Conservation (phyloP, 2,113 vertebrate species). For the Bathybates hornii region DNA sequence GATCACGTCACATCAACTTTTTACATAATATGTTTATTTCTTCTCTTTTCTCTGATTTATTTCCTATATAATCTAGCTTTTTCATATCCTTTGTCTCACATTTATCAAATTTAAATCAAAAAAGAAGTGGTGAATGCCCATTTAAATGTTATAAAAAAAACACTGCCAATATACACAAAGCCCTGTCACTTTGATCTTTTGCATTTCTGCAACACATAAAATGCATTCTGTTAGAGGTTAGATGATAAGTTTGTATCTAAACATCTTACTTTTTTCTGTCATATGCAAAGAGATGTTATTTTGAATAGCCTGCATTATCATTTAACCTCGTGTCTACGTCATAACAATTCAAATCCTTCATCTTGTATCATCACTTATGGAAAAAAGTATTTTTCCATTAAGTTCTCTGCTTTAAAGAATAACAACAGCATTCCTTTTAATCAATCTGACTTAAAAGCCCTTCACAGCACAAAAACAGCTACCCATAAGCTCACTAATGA, state of each 20-base stretch:
- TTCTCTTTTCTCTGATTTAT: background rate
- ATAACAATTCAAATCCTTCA: background rate
- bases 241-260: background rate
- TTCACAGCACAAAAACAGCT: conserved; percentile 3
- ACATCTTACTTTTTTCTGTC: background rate
- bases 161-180: background rate
- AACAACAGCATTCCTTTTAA: background rate
- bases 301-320: background rate
- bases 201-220: background rate
- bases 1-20: background rate
- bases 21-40: background rate
- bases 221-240: background rate
- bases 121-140: background rate
- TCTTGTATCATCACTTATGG: background rate
- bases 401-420: background rate
- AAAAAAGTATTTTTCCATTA: background rate
- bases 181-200: background rate
- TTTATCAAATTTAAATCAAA: background rate
- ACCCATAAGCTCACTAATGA: conserved; percentile 29
- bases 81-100: background rate
- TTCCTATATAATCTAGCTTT: background rate
- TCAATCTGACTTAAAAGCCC: conserved; percentile 4
- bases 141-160: background rate
- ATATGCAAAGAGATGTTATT: background rate
- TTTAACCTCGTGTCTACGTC: background rate